Base-by-base conservation (phyloP, 2,113 vertebrate genomes). In the Colinus virginianus region DNA sequence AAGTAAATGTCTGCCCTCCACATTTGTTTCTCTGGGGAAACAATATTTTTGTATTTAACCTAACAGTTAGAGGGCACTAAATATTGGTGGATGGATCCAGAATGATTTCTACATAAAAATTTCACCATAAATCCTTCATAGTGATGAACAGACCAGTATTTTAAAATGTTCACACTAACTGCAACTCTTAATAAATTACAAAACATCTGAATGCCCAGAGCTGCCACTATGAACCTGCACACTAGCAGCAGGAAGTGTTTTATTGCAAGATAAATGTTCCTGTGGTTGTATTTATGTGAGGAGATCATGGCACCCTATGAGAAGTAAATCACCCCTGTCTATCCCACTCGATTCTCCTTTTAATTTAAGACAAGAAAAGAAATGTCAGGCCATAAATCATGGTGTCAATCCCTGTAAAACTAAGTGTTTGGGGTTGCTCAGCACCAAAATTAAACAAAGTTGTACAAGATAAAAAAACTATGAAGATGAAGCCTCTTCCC, bases 141-240 rank as follows among this genome's bases (percentile, higher is more conserved):
- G 42, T 90, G 87, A 76, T 71, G 43, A 91, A 91, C 61, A 91
- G 51, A 75, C 13, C 23, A 28, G 62, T 93, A 95, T 93, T 95
- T 95, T 95, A 38, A 93, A 81, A 71, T 55, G 66, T 46, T 78
- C 14, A 0, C 2, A 6, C 25, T 78, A 55, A 67, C 4, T 5
- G 42, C 63, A 91, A 63, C 48, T 51, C 40, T 71, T 84, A 89
- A 93, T 96, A 95, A 96, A 96, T 88, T 75, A 90, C 51, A 40
- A 45, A 91, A 68, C 4, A 2, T 69, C 90, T 93, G 61, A 83
- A 90, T 70, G 56, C 48, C 38, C 83, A 71, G 36, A 86, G 30
- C 72, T 94, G 83, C 74, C 42, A 38, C 83, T 81, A 36, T 53
- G 66, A 75, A 68, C 66, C 22, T 43, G 34, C 51, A 45, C n/a